Conservation (phyloP, 2,797 vertebrate species). For the Nyctibius grandis region DNA sequence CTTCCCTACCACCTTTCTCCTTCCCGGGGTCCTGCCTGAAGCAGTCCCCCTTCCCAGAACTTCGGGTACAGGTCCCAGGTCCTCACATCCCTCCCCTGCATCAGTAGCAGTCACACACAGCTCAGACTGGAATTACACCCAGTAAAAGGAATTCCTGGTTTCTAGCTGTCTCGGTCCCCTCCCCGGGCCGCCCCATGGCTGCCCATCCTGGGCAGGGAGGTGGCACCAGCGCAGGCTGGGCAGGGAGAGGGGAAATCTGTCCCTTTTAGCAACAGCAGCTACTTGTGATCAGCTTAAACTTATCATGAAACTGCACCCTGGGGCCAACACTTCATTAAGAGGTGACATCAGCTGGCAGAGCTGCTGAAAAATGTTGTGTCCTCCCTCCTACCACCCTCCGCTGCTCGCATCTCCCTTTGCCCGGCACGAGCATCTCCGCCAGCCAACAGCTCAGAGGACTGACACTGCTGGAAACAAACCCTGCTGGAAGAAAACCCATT, state of each 20-base stretch:
- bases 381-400: neutral
- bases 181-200: rapidly evolving
- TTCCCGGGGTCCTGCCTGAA: neutral
- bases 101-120: neutral
- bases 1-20: neutral
- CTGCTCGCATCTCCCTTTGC: neutral
- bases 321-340: neutral
- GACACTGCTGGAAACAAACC: neutral
- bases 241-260: neutral
- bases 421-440: rapidly evolving
- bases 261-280: neutral
- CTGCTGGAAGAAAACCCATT: neutral
- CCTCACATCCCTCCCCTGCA: neutral
- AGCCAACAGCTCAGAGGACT: neutral
- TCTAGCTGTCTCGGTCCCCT: neutral
- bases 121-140: neutral
- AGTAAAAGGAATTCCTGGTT: neutral
- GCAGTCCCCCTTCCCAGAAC: rapidly evolving
- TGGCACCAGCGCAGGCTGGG: neutral
- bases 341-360: constrained; percentile 5
- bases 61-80: too few relatives aligned
- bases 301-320: neutral
- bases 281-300: neutral
- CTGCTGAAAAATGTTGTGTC: neutral
- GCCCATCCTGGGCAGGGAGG: neutral